These are phyloP conservation scores for Myotis davidii DNA, from an alignment of 2,113 vertebrate genomes.

Conservation along the genomic window DNA sequence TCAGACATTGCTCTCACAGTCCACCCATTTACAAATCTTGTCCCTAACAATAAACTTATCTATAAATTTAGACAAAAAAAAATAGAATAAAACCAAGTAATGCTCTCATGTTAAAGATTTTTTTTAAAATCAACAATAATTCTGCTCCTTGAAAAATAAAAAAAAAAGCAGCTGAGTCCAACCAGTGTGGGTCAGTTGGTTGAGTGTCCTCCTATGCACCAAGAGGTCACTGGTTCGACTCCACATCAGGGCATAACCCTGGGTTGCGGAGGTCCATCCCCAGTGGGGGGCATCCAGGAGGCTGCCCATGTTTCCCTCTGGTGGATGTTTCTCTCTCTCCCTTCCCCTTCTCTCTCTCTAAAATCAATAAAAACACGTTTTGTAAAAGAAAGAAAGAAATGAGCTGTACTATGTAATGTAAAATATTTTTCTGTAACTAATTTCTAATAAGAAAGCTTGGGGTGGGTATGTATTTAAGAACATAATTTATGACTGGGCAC, in stretches of 20 bases:
- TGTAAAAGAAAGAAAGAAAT: neutral
- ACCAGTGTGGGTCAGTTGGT: no score
- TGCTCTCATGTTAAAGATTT: neutral
- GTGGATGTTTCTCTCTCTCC: no score
- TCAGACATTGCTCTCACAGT: no score
- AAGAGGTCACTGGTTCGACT: no score
- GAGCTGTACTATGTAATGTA: neutral
- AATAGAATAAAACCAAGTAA: neutral
- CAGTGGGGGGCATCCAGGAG: no score
- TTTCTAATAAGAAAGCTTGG: constrained; percentile 21
- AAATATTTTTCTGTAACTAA: constrained; percentile 10
- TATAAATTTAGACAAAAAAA: constrained; percentile 26
- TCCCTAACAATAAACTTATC: constrained; percentile 46
- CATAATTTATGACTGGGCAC: neutral
- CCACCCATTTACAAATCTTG: no score
- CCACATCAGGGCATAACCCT: no score
- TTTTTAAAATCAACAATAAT: neutral
- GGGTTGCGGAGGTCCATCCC: no score
- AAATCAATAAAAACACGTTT: no score
- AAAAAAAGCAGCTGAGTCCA: neutral
- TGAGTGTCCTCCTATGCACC: no score
- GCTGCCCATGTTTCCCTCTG: no score
- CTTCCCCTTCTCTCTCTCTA: no score
- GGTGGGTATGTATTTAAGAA: neutral
- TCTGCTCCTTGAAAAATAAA: neutral